Evolutionary conservation across 2,113 vertebrate genomes (phyloP).

Genomic region (Benitochromis conjunctus): DNA sequence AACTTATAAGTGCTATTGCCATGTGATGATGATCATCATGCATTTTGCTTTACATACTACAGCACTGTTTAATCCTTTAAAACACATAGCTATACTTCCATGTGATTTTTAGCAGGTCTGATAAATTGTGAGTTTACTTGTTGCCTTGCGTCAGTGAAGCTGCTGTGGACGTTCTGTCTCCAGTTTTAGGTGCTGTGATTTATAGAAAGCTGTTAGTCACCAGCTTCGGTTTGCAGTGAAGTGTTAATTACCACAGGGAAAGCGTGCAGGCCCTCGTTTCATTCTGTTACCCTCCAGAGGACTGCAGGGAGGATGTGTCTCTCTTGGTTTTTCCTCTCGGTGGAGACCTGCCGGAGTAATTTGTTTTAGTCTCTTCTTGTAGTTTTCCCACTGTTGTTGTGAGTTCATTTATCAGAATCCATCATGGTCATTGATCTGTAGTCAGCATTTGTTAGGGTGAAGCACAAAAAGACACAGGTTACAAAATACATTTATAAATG

Average conservation of each 20-base stretch:
- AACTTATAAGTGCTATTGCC: rapidly evolving
- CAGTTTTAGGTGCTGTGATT: conserved; percentile 38
- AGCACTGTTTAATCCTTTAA: neutral
- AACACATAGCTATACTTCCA: neutral
- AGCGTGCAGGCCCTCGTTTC: neutral
- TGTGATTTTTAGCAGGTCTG: neutral
- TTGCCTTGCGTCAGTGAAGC: neutral
- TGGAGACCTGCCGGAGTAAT: neutral
- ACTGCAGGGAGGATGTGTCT: conserved; percentile 3
- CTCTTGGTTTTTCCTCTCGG: conserved; percentile 18
- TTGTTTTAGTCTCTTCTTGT: neutral
- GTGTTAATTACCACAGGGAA: conserved; percentile 49
- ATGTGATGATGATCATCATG: neutral
- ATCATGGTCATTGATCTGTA: neutral
- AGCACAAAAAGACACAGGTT: neutral
- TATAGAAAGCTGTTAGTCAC: conserved; percentile 29
- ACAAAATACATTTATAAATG: neutral
- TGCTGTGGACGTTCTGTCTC: neutral
- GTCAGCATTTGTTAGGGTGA: neutral
- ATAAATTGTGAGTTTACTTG: neutral
- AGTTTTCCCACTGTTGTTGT: neutral
- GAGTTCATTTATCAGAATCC: neutral
- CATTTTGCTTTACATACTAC: neutral
- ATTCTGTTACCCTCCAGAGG: neutral
- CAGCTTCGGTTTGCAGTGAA: neutral